Evolutionary conservation across 64 coral and sea anemone genomes (phyloP).

Genomic region (Trachythela sp.): DNA sequence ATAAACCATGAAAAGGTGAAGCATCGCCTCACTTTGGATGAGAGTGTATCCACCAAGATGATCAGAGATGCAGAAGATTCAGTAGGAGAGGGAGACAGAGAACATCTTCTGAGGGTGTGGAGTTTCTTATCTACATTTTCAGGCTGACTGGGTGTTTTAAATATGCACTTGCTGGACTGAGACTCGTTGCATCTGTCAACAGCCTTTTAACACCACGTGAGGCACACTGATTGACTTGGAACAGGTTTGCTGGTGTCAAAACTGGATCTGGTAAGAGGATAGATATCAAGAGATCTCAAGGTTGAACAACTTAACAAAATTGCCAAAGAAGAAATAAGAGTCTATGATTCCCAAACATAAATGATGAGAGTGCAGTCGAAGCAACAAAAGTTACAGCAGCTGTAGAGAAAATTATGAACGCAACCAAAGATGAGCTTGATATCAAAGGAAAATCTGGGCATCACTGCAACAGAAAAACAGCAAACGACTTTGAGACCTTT

Average conservation of each 20-base stretch:
- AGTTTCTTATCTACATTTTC: slow-evolving; percentile 43
- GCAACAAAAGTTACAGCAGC: neutral
- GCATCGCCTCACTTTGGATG: slow-evolving; percentile 1
- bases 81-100: slow-evolving; percentile 62
- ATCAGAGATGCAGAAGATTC: slow-evolving; percentile 52
- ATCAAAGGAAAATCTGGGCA: neutral
- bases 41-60: slow-evolving; percentile 8
- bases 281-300: neutral
- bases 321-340: neutral
- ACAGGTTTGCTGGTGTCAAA: slow-evolving; percentile 26
- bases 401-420: neutral
- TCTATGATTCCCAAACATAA: neutral
- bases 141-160: slow-evolving; percentile 20
- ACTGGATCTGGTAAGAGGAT: neutral
- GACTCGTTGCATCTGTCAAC: neutral
- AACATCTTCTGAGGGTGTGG: slow-evolving; percentile 34
- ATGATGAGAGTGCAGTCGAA: neutral
- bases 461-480: too few relatives aligned
- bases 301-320: neutral
- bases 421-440: neutral
- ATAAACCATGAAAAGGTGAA: slow-evolving; percentile 35
- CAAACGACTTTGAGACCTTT: too few relatives aligned
- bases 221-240: slow-evolving; percentile 48
- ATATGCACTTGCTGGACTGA: slow-evolving; percentile 51
- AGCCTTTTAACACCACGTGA: slow-evolving; percentile 28